Base-by-base conservation (phyloP, 2,797 vertebrate genomes). In the Cercopithecus diana region DNA sequence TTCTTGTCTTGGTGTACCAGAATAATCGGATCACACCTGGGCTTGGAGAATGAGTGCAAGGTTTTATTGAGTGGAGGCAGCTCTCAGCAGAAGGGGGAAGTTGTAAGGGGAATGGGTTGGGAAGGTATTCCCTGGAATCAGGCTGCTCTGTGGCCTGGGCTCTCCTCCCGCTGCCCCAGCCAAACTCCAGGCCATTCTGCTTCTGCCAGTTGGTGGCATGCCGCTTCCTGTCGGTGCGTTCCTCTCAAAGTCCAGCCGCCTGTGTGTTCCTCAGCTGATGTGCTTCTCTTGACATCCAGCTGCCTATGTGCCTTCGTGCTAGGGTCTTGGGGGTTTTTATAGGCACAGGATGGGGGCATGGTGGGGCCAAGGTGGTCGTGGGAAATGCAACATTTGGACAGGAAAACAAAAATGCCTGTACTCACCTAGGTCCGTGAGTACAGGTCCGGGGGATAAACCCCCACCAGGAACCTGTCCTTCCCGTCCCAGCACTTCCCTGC, bases 181-280 rank as follows among this genome's bases (percentile, higher is more conserved):
- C 17, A 67, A 67, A 67, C 33, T n/a, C 15, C 33, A 1, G 0
- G 15, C 17, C 15, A 4, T 67, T 67, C 61, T 67, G 33, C 61
- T 67, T 67, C 33, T 64, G 30, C 7, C 61, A 19, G 61, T 67
- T 8, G 15, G 33, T n/a, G 61, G 61, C 61, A 33, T 67, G 61
- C 33, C 4, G 14, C 33, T 67, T 7, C 61, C 0, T n/a, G 33
- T 67, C 0, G 1, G 30, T 67, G 61, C 3, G 0, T 67, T n/a
- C 61, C 61, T 67, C 15, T n/a, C 7, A 17, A 67, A 67, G 61
- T 67, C 61, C 61, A 67, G 61, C 33, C 17, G 33, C 61, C 15
- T 0, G 7, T n/a, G 33, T n/a, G 61, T 67, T 67, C 33, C 61
- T n/a, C 61, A 4, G 1, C 61, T 67, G 33, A n/a, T n/a, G 33